phyloP scores from a whole-genome alignment of 2,113 vertebrate genomes.

The Lagenorhynchus albirostris region DNA sequence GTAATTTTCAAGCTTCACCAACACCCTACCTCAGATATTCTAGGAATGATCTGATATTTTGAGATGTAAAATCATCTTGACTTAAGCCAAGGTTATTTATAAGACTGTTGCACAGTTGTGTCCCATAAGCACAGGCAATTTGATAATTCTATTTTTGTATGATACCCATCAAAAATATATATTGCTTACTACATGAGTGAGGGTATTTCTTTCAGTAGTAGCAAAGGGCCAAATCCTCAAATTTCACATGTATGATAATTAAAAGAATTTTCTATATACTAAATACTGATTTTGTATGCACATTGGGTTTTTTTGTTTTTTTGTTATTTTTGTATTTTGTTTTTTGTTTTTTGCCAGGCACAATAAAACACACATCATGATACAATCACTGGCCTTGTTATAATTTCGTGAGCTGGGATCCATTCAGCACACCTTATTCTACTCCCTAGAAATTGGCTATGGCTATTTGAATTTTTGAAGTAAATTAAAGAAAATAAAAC shows the following conservation, averaged over 20 bases:
- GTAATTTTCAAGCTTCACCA: neutral
- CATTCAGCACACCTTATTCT: neutral
- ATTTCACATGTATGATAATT: neutral
- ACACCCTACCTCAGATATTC: neutral
- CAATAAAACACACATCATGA: neutral
- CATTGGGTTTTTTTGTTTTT: neutral
- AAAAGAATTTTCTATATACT: neutral
- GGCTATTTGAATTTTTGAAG: neutral
- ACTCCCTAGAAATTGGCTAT: neutral
- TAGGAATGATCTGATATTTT: neutral
- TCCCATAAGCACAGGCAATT: neutral
- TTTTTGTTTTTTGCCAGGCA: no score
- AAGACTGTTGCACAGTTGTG: neutral
- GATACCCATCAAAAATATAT: neutral
- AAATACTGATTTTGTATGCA: neutral
- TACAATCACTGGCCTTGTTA: neutral
- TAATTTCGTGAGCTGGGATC: neutral
- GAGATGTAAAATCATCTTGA: neutral
- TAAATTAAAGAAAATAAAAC: neutral
- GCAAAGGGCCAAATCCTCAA: neutral
- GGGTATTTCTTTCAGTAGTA: neutral
- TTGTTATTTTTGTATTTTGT: no score
- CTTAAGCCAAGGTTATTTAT: neutral
- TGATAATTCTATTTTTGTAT: neutral
- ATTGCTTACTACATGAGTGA: neutral